These are phyloP conservation scores for Pteropus alecto DNA, from an alignment of 2,113 vertebrate species.

Conservation along the genomic window DNA sequence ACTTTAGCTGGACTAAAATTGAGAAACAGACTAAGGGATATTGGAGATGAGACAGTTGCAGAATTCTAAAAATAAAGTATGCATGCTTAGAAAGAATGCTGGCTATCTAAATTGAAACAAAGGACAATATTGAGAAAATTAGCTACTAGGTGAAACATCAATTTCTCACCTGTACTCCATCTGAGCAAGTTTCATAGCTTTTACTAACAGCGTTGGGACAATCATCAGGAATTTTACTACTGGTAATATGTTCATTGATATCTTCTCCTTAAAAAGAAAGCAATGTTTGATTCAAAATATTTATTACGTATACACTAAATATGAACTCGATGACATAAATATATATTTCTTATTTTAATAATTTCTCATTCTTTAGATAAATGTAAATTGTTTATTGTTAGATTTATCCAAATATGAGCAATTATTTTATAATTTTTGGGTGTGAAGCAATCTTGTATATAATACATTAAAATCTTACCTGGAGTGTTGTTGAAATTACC, in stretches of 20 bases:
- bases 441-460: neutral
- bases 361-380: neutral
- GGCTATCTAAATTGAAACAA: neutral
- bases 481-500: slow-evolving; percentile 66
- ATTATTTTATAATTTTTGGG: neutral
- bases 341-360: neutral
- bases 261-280: slow-evolving; percentile 61
- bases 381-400: neutral
- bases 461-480: slow-evolving; percentile 63
- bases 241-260: slow-evolving; percentile 60
- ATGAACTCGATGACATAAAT: neutral
- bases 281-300: neutral
- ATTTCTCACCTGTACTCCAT: slow-evolving; percentile 53
- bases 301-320: neutral
- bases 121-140: neutral
- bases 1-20: neutral
- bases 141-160: neutral
- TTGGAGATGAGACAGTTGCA: neutral
- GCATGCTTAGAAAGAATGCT: neutral
- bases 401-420: neutral
- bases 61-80: neutral
- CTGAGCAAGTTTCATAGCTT: slow-evolving; percentile 48
- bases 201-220: slow-evolving; percentile 37
- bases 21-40: neutral
- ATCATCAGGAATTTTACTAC: slow-evolving; percentile 61